A percentile compares a stretch with the other conserved stretches of the same genome.
These are phyloP conservation scores for Oreochromis grahami DNA, from an alignment of 2,797 vertebrate genomes.

Conservation along the genomic window DNA sequence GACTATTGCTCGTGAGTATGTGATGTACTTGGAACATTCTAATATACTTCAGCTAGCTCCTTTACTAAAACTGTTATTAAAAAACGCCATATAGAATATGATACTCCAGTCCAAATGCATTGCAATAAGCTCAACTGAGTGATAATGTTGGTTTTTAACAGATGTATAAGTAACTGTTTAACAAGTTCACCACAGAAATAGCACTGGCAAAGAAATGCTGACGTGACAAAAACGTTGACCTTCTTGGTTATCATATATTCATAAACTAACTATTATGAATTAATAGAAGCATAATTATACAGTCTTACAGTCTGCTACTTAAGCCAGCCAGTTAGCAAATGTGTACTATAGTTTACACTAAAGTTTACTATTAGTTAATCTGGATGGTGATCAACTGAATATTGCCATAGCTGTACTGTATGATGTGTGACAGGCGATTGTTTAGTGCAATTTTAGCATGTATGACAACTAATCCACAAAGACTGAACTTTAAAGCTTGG, in stretches of 20 bases:
- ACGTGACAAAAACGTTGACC: not conserved
- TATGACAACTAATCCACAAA: not conserved
- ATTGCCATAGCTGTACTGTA: not conserved
- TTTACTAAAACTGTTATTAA: not conserved
- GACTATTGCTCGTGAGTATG: not conserved
- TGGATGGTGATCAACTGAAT: not conserved
- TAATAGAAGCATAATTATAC: not conserved
- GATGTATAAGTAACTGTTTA: not conserved
- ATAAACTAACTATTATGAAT: not conserved
- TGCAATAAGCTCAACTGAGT: not conserved
- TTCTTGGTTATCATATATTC: not conserved
- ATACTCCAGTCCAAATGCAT: not conserved
- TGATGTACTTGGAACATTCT: not conserved
- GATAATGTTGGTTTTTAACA: not conserved
- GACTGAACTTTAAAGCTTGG: not conserved
- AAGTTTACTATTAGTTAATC: not conserved
- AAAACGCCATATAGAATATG: not conserved
- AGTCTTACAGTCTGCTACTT: not conserved
- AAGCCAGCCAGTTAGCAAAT: not conserved
- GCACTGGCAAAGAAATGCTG: not conserved
- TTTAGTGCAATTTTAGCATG: not conserved
- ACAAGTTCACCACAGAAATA: not conserved
- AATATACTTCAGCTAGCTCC: not conserved
- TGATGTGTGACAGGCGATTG: not conserved
- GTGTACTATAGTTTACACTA: not conserved